These are phyloP conservation scores for Sanderia malayensis DNA, from an alignment of 30 jellyfish, hydroid and myxozoan genomes.

Conservation along the genomic window DNA sequence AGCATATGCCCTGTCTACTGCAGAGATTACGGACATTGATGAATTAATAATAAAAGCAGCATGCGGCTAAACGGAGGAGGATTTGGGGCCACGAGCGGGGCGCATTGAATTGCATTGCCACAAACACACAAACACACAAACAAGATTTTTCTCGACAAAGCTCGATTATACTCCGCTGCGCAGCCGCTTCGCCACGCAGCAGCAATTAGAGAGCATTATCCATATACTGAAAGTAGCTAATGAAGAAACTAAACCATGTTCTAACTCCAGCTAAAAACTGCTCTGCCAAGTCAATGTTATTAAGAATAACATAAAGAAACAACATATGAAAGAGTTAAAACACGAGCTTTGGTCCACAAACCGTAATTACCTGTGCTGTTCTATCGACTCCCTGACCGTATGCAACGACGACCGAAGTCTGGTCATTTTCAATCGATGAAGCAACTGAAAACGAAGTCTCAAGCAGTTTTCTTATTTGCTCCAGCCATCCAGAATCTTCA, in stretches of 20 bases:
- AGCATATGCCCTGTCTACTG: too few relatives aligned
- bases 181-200: too few relatives aligned
- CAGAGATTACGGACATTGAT: too few relatives aligned
- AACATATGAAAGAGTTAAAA: too few relatives aligned
- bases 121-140: too few relatives aligned
- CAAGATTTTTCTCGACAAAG: too few relatives aligned
- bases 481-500: slow-evolving; percentile 87
- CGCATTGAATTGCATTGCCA: too few relatives aligned
- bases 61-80: too few relatives aligned
- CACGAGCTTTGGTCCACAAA: neutral
- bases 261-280: neutral
- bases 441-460: slow-evolving; percentile 65
- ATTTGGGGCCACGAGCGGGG: too few relatives aligned
- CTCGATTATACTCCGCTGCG: too few relatives aligned
- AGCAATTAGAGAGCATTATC: neutral
- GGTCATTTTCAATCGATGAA: slow-evolving; percentile 32
- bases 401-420: slow-evolving; percentile 56
- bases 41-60: too few relatives aligned
- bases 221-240: neutral
- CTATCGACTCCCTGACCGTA: slow-evolving; percentile 68
- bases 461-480: slow-evolving; percentile 49
- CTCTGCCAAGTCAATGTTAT: neutral
- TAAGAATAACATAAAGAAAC: neutral
- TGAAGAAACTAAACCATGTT: neutral
- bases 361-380: slow-evolving; percentile 68